Percentiles rank a stretch among this genome's conserved stretches.
phyloP scores from a whole-genome alignment of 2,113 vertebrate species.

The Gnathonemus echidnorhynchus region DNA sequence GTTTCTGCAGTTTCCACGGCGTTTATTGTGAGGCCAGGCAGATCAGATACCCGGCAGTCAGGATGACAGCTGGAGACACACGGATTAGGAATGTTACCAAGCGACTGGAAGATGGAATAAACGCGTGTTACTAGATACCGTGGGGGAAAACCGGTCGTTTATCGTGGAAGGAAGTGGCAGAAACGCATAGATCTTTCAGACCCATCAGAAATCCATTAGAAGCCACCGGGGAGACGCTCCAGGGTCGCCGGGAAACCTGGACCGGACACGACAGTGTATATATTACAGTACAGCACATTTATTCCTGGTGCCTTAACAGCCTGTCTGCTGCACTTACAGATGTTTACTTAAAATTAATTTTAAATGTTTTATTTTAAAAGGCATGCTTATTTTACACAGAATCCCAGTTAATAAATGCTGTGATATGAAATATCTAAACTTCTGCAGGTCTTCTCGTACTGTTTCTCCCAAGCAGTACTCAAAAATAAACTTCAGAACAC shows the following conservation, averaged over 20 bases:
- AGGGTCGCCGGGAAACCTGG: too few relatives aligned
- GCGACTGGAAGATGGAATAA: background rate
- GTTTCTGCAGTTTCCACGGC: background rate
- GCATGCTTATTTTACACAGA: background rate
- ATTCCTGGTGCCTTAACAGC: background rate
- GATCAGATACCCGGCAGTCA: background rate
- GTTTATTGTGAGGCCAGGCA: background rate
- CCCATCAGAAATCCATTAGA: background rate
- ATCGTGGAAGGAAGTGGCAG: background rate
- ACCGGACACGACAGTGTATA: too few relatives aligned
- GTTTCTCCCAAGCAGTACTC: background rate
- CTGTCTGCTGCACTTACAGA: background rate
- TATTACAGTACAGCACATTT: background rate
- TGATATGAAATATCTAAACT: background rate
- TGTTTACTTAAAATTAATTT: background rate
- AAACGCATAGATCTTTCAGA: background rate
- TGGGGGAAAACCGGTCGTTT: background rate
- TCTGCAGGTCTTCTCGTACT: background rate
- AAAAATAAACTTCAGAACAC: background rate
- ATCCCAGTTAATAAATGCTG: background rate
- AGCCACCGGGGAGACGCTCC: background rate
- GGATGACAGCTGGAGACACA: background rate
- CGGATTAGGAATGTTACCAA: background rate
- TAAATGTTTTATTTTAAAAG: background rate
- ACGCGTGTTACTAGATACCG: background rate